Evolutionary conservation across 2,797 vertebrate genomes (phyloP).

Genomic region (Poecilia velifera): DNA sequence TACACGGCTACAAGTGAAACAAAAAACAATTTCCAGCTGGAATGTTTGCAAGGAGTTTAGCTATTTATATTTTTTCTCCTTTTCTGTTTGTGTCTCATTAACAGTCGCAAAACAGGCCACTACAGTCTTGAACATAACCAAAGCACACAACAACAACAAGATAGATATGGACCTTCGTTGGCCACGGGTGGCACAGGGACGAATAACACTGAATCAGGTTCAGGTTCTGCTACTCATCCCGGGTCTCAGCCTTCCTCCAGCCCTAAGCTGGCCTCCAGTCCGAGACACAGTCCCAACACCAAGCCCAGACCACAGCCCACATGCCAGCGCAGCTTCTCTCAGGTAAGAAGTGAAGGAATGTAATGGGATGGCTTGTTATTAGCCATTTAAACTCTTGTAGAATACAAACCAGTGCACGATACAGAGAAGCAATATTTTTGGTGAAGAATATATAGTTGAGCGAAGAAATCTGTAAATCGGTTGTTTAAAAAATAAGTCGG

Average conservation of each 20-base stretch:
- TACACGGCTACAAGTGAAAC: constrained; percentile 8
- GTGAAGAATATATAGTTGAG: background rate
- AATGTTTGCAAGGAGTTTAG: background rate
- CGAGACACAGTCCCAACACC: constrained; percentile 53
- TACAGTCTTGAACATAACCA: constrained; percentile 81
- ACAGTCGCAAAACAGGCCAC: constrained; percentile 86
- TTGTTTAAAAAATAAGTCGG: background rate
- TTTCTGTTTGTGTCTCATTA: constrained; percentile 9
- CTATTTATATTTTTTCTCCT: too few species aligned
- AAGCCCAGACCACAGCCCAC: constrained; percentile 51
- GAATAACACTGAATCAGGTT: constrained; percentile 9
- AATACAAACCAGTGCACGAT: background rate
- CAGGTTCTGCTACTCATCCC: background rate
- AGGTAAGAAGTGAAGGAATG: constrained; percentile 48
- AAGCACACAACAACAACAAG: constrained; percentile 31
- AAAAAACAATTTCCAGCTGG: background rate
- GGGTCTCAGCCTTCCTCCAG: constrained; percentile 14
- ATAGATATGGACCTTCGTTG: constrained; percentile 22
- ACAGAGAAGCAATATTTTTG: background rate
- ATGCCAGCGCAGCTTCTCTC: constrained; percentile 86
- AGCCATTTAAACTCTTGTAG: background rate
- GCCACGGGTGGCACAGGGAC: constrained; percentile 17
- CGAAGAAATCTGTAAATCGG: background rate
- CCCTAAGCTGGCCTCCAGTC: constrained; percentile 38
- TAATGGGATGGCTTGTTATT: background rate